Evolutionary conservation across 1,140 invertebrate species (phyloP).

Genomic region (Maniola jurtina): DNA sequence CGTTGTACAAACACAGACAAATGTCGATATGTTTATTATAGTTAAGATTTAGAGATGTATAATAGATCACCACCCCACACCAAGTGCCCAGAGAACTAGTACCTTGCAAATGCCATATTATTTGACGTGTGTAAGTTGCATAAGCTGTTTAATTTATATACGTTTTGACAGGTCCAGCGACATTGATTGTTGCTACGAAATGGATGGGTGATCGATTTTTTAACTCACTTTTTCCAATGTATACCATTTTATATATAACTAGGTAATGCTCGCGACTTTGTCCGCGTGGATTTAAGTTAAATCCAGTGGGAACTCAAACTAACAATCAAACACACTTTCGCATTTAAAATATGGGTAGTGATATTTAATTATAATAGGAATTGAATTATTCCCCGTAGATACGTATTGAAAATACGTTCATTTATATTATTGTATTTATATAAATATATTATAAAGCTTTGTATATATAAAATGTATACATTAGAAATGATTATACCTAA

Average conservation of each 20-base stretch:
- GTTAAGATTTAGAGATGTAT: constrained; percentile 10
- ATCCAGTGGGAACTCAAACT: no score
- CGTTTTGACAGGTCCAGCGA: constrained; percentile 13
- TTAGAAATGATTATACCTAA: constrained; percentile 30
- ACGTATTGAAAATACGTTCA: constrained; percentile 21
- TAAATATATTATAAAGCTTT: constrained; percentile 26
- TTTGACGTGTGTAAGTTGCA: constrained; percentile 20
- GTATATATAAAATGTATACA: constrained; percentile 33
- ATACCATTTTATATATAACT: constrained; percentile 10
- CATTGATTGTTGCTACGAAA: background rate
- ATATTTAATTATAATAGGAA: background rate
- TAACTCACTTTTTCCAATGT: background rate
- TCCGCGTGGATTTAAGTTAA: no score
- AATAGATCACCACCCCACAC: constrained; percentile 6
- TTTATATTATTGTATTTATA: constrained; percentile 17
- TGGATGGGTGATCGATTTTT: constrained; percentile 22
- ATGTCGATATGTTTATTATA: constrained; percentile 17
- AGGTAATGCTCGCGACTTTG: no score
- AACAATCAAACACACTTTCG: no score
- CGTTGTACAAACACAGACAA: background rate
- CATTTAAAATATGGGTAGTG: no score
- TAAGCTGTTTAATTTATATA: constrained; percentile 22
- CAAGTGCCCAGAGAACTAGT: constrained; percentile 25
- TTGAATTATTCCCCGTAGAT: constrained; percentile 9
- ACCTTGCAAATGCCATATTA: constrained; percentile 42